Conservation (phyloP, 1,140 invertebrate species). For the Centruroides sculpturatus region DNA sequence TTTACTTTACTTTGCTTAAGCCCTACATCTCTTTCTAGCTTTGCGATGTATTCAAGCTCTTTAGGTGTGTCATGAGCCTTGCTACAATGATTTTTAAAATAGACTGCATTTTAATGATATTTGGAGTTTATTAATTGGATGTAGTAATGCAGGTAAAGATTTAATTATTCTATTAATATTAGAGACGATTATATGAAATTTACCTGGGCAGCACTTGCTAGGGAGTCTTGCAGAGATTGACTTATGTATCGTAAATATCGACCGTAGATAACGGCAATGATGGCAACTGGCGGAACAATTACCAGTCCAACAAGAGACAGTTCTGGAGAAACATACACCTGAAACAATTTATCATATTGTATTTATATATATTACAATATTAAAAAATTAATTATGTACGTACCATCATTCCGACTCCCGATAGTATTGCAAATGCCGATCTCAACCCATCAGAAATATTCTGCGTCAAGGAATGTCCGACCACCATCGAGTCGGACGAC, state of each 20-base stretch:
- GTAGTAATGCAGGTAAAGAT: too few species aligned
- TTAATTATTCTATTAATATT: too few species aligned
- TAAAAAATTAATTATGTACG: constrained; percentile 1
- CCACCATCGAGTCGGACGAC: constrained; percentile 73
- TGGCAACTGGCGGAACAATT: constrained; percentile 76
- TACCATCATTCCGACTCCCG: constrained; percentile 89
- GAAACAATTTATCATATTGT: constrained; percentile 19
- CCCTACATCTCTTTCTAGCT: too few species aligned
- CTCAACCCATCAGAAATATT: constrained; percentile 90
- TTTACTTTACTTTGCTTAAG: too few species aligned
- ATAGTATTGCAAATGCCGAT: constrained; percentile 63
- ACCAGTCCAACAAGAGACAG: constrained; percentile 66
- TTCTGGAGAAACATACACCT: constrained; percentile 80
- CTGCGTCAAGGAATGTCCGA: constrained; percentile 78
- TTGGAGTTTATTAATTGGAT: too few species aligned
- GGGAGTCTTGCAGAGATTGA: constrained; percentile 60
- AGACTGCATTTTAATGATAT: too few species aligned
- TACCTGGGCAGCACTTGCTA: constrained; percentile 65
- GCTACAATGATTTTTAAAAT: too few species aligned
- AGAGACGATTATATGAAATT: background rate
- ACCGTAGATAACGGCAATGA: constrained; percentile 75
- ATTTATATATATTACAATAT: background rate
- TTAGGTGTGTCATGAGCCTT: too few species aligned
- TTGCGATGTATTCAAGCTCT: too few species aligned
- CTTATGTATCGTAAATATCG: constrained; percentile 74